phyloP scores from a whole-genome alignment of 2,888 invertebrate species.

The Dasysyrphus albostriatus region DNA sequence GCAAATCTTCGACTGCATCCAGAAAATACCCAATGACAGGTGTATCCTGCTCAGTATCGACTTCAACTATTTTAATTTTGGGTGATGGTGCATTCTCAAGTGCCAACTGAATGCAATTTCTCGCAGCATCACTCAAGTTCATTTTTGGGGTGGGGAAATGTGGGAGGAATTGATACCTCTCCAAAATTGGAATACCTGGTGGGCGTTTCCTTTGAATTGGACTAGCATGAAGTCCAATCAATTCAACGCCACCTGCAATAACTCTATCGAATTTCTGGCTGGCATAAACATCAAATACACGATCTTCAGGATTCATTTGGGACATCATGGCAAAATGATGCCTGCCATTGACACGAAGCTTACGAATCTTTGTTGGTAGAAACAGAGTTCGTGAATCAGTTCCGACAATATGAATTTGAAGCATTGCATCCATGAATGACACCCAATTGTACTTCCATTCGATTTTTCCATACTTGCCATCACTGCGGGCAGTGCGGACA shows the following conservation, averaged over 20 bases:
- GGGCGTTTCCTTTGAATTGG: constrained; percentile 89
- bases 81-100: constrained; percentile 88
- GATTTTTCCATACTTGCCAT: constrained; percentile 81
- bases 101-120: constrained; percentile 88
- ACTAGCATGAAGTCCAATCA: constrained; percentile 90
- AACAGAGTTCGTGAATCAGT: constrained; percentile 88
- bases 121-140: constrained; percentile 84
- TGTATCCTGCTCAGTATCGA: constrained; percentile 84
- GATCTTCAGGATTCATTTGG: constrained; percentile 80
- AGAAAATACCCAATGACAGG: constrained; percentile 86
- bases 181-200: constrained; percentile 90
- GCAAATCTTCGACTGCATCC: constrained; percentile 87
- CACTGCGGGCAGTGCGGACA: constrained; percentile 80
- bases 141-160: constrained; percentile 83
- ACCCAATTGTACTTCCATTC: constrained; percentile 94
- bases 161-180: constrained; percentile 90
- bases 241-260: constrained; percentile 90
- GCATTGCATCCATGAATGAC: constrained; percentile 94
- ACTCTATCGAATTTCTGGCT: constrained; percentile 80
- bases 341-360: constrained; percentile 88
- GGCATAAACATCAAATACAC: constrained; percentile 80
- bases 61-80: constrained; percentile 87
- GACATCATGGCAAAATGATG: constrained; percentile 86
- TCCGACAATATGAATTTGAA: constrained; percentile 91
- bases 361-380: constrained; percentile 90